Evolutionary conservation across 2,888 invertebrate genomes (phyloP), one percentile per base, ranked within the genome.

Genomic region (Stratiomys singularior): DNA sequence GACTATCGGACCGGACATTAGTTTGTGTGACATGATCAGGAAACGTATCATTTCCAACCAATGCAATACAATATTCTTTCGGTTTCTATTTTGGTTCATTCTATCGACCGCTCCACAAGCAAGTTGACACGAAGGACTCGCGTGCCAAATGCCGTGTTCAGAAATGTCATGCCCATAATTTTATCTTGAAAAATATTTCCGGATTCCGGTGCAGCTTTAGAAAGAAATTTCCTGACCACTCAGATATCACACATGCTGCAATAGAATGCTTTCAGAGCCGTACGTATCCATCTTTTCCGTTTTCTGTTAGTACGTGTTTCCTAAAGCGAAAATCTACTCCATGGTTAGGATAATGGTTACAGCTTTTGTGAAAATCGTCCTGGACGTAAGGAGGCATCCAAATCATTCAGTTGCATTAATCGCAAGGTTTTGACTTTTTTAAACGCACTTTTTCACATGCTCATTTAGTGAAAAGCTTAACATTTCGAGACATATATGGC

Each of bases 151-250:
- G 52, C 74, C 64, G 44, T 74, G 47, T 66, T 64, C 77, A 69
- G 44, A 63, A 72, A 78, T 78, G 78, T 77, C 78, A 66, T 72
- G 72, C 72, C 69, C 74, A 77, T 79, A 77, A 79, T 79, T 78
- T 78, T 77, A 78, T 78, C 78, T 78, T 78, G 77, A 78, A 78
- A 76, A 78, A 78, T 78, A 78, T 78, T 78, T 78, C 78, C 78
- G 78, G 78, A 60, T 58, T 74, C 60, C 74, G 21, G 74, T 60
- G 52, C 60, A 60, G 74, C 37, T 58, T 60, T 58, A 21, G 28
- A 74, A 58, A 44, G 74, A 74, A 74, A 74, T 74, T 74, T 60
- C 74, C 74, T 58, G 74, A 74, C 58, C 60, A 30, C 37, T 28
- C 60, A 21, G 58, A 58, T 44, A 74, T 60, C 37, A 37, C 23